These are phyloP conservation scores for Centropristis striata DNA, from an alignment of 2,113 vertebrate genomes.

Conservation along the genomic window DNA sequence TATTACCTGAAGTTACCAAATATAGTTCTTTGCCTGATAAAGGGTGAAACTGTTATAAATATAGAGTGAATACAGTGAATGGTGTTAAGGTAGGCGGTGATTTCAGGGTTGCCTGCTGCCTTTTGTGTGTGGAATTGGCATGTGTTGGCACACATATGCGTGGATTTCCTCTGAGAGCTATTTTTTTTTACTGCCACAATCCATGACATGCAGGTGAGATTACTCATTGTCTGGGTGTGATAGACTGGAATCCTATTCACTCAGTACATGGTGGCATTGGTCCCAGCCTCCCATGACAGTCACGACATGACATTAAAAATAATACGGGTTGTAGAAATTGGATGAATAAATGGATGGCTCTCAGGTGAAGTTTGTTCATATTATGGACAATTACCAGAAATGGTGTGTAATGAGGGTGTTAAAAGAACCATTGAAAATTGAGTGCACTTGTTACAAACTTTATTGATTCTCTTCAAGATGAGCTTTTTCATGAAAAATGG, in stretches of 20 bases:
- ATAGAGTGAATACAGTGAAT: not conserved
- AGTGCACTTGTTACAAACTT: conserved; percentile 8
- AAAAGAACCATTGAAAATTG: conserved; percentile 6
- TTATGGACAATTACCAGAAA: not conserved
- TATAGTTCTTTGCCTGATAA: too few species aligned
- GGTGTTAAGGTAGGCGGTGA: not conserved
- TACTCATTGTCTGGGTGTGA: not conserved
- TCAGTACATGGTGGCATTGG: not conserved
- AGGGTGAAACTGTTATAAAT: not conserved
- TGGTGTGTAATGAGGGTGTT: not conserved
- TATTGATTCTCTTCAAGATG: conserved; percentile 22
- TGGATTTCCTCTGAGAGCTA: not conserved
- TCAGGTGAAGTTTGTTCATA: not conserved
- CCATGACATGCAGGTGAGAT: not conserved
- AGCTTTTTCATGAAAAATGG: conserved; percentile 12
- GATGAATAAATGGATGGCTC: not conserved
- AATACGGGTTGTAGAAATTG: not conserved
- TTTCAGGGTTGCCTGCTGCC: not conserved
- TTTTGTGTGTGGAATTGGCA: not conserved
- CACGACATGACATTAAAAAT: not conserved
- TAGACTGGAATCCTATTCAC: not conserved
- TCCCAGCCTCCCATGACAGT: not conserved
- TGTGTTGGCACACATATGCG: not conserved
- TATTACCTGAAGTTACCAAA: too few species aligned
- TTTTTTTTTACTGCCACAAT: conserved; percentile 1